Evolutionary conservation across 2,113 vertebrate genomes (phyloP).

Genomic region (Apteryx mantelli): DNA sequence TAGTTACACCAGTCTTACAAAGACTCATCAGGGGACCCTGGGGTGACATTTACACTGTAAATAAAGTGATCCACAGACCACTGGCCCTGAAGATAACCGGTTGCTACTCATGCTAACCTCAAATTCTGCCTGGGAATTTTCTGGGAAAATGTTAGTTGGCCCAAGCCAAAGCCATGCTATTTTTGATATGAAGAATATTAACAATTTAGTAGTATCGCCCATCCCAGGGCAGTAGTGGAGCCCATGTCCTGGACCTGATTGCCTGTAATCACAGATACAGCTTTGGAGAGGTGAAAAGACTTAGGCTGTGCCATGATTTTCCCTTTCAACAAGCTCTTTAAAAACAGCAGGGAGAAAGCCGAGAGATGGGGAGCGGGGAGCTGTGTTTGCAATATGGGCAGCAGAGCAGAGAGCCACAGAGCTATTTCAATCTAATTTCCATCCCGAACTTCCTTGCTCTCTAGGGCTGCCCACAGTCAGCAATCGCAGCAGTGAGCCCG

Average conservation of each 20-base stretch:
- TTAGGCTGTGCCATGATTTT: rapidly evolving
- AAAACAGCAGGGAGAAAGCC: neutral
- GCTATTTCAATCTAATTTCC: neutral
- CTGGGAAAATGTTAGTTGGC: too few species aligned
- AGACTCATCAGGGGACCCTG: too few species aligned
- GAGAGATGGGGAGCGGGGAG: neutral
- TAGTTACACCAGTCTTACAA: too few species aligned
- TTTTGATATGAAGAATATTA: neutral
- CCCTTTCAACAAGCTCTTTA: neutral
- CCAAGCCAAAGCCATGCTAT: neutral
- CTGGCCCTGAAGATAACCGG: too few species aligned
- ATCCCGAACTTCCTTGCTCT: rapidly evolving
- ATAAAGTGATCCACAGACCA: too few species aligned
- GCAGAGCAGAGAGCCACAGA: neutral
- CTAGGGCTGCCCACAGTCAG: rapidly evolving
- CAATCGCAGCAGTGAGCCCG: rapidly evolving
- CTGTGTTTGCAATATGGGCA: neutral
- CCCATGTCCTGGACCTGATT: too few species aligned
- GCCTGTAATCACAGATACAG: neutral
- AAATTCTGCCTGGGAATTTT: neutral
- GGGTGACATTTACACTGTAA: too few species aligned
- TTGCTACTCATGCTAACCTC: neutral
- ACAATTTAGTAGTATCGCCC: neutral
- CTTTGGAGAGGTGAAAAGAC: neutral
- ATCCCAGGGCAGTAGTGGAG: neutral